These are phyloP conservation scores for Agonum fuliginosum DNA, from an alignment of 2,888 invertebrate genomes.

Conservation along the genomic window DNA sequence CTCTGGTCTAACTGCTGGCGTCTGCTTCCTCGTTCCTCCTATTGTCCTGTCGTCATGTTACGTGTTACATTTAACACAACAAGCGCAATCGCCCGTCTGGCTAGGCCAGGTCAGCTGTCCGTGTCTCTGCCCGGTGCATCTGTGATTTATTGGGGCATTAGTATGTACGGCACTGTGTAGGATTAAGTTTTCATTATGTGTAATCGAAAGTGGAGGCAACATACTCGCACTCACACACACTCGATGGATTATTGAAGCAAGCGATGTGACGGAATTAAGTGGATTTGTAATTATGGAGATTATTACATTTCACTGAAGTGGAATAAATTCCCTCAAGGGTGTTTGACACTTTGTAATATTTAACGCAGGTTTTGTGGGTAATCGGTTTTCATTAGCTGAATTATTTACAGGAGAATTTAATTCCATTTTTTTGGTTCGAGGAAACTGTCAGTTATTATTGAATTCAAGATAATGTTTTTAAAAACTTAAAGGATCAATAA, in stretches of 20 bases:
- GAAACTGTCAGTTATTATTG: no score
- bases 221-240: not conserved
- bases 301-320: conserved; percentile 30
- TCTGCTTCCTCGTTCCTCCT: no score
- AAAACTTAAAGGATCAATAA: no score
- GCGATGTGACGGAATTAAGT: conserved; percentile 8
- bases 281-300: conserved; percentile 35
- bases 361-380: not conserved
- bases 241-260: conserved; percentile 20
- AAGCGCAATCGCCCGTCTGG: not conserved
- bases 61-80: not conserved
- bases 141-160: conserved; percentile 52
- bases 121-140: conserved; percentile 43
- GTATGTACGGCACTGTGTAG: conserved; percentile 28
- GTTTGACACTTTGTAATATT: conserved; percentile 23
- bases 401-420: not conserved
- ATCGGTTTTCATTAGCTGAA: not conserved
- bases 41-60: conserved; percentile 3
- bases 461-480: no score
- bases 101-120: conserved; percentile 47
- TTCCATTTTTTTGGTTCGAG: no score
- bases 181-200: conserved; percentile 46
- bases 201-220: conserved; percentile 32
- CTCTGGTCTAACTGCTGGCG: no score
- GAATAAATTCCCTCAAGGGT: conserved; percentile 8